Evolutionary conservation across 2,797 vertebrate species (phyloP).

Genomic region (Channa striata): DNA sequence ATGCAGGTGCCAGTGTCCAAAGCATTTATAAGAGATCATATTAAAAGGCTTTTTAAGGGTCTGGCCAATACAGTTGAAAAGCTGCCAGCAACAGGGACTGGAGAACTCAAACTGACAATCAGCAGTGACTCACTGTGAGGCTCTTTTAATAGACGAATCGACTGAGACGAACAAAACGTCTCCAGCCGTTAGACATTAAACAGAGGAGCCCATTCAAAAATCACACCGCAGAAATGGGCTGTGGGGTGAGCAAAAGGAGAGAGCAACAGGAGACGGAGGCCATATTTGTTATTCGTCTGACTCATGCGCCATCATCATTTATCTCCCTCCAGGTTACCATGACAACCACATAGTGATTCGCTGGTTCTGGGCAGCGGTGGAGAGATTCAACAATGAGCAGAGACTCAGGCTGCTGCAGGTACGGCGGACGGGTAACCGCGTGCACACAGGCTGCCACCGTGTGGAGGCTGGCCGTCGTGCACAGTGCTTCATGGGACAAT

Average conservation of each 20-base stretch:
- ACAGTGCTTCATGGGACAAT: too few relatives aligned
- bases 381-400: slow-evolving; percentile 99
- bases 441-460: slow-evolving; percentile 33
- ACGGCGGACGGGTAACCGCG: slow-evolving; percentile 5
- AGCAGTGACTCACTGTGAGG: slow-evolving; percentile 40
- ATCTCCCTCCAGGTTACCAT: slow-evolving; percentile 90
- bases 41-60: slow-evolving; percentile 66
- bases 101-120: slow-evolving; percentile 36
- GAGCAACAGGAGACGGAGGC: slow-evolving; percentile 7
- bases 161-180: slow-evolving; percentile 47
- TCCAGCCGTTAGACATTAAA: slow-evolving; percentile 66
- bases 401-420: slow-evolving; percentile 95
- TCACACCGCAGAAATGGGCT: background rate
- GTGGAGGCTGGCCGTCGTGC: slow-evolving; percentile 45
- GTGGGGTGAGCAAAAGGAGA: background rate
- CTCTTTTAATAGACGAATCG: slow-evolving; percentile 71
- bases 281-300: slow-evolving; percentile 63
- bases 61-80: slow-evolving; percentile 54
- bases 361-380: slow-evolving; percentile 99
- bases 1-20: slow-evolving; percentile 24
- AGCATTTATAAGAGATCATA: slow-evolving; percentile 50
- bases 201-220: slow-evolving; percentile 49
- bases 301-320: slow-evolving; percentile 62
- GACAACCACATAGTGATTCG: slow-evolving; percentile 99
- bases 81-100: slow-evolving; percentile 50